Conservation (phyloP, 1,140 invertebrate species). For the Pogonomyrmex californicus region DNA sequence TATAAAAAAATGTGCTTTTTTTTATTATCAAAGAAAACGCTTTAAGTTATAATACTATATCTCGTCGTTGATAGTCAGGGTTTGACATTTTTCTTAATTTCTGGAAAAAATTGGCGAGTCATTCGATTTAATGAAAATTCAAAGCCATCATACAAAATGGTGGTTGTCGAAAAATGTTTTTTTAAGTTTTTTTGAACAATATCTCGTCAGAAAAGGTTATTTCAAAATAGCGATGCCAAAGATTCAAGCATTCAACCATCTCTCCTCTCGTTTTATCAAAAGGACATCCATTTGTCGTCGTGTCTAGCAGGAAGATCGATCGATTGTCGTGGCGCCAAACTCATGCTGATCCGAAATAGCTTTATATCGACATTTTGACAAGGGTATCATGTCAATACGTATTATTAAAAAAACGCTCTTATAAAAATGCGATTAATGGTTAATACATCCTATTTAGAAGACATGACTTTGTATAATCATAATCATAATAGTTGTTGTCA, state of each 20-base stretch:
- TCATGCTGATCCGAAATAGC: constrained; percentile 13
- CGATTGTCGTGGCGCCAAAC: background rate
- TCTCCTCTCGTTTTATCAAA: background rate
- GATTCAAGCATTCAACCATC: background rate
- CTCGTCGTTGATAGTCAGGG: background rate
- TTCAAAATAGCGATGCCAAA: constrained; percentile 1
- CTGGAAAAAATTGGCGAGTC: constrained; percentile 44
- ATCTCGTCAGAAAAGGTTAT: background rate
- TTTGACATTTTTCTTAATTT: background rate
- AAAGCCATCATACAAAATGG: too few species aligned
- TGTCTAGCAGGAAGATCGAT: constrained; percentile 42
- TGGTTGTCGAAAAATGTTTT: constrained; percentile 35
- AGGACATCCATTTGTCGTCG: constrained; percentile 36
- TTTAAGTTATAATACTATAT: background rate
- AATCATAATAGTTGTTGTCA: background rate
- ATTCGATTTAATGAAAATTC: constrained; percentile 62
- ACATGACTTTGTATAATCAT: background rate
- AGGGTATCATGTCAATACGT: constrained; percentile 16
- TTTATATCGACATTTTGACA: constrained; percentile 44
- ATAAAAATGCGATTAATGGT: background rate
- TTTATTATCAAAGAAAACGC: background rate
- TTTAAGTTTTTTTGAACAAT: background rate
- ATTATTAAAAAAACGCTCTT: constrained; percentile 11
- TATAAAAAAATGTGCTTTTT: background rate
- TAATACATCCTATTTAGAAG: background rate